These are phyloP conservation scores for Diadegma fenestrale DNA, from an alignment of 2,888 invertebrate genomes.

Conservation along the genomic window DNA sequence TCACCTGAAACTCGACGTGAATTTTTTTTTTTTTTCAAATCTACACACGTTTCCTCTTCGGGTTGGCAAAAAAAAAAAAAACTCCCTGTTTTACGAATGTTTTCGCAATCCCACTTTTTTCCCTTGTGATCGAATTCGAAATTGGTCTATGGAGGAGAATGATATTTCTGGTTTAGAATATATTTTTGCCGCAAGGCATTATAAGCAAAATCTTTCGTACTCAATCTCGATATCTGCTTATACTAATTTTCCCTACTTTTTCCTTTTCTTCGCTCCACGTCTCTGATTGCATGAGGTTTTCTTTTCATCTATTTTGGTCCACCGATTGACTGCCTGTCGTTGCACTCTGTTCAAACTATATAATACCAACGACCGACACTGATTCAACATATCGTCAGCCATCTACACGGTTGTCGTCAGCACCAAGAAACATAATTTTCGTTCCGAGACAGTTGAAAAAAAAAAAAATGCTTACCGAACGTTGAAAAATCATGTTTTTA, in stretches of 20 bases:
- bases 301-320: not conserved
- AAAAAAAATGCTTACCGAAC: not conserved
- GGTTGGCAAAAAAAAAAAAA: not conserved
- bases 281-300: slow-evolving; percentile 1
- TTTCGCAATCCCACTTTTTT: not conserved
- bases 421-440: no score
- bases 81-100: not conserved
- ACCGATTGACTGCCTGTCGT: slow-evolving; percentile 7
- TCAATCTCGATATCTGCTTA: not conserved
- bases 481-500: not conserved
- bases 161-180: not conserved
- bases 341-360: slow-evolving; percentile 14
- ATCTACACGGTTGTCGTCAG: no score
- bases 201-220: not conserved
- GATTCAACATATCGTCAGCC: not conserved
- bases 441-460: not conserved
- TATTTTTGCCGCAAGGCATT: not conserved
- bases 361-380: not conserved
- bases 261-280: not conserved
- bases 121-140: not conserved
- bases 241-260: not conserved
- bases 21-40: not conserved
- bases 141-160: not conserved
- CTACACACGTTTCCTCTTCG: not conserved
- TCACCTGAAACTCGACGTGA: not conserved